Evolutionary conservation across 2,113 vertebrate genomes (phyloP).

Genomic region (Trichomycterus rosablanca): DNA sequence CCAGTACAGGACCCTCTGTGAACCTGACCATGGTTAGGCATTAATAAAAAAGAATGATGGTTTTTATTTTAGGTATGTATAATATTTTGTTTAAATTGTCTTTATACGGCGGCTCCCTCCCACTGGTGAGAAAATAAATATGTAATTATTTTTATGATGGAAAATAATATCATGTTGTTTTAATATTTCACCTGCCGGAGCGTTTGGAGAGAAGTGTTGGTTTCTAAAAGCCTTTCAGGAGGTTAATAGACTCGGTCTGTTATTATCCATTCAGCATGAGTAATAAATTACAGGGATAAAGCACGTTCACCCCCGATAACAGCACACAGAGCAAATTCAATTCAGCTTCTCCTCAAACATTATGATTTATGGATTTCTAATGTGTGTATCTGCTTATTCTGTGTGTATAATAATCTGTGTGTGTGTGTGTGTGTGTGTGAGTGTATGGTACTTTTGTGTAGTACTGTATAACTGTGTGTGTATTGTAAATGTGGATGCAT

Average conservation of each 20-base stretch:
- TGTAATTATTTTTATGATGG: constrained; percentile 74
- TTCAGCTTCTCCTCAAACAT: constrained; percentile 98
- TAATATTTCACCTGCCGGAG: constrained; percentile 77
- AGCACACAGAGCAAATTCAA: constrained; percentile 93
- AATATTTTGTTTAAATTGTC: too few species aligned
- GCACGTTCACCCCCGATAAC: constrained; percentile 85
- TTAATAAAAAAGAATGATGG: too few species aligned
- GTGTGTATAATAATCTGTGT: constrained; percentile 32
- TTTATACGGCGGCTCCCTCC: too few species aligned
- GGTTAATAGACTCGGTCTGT: constrained; percentile 82
- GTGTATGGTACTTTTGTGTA: constrained; percentile 5
- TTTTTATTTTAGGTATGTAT: too few species aligned
- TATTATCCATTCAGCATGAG: constrained; percentile 89
- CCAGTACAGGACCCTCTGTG: too few species aligned
- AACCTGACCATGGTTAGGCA: too few species aligned
- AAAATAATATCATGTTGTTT: constrained; percentile 80
- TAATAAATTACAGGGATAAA: constrained; percentile 90
- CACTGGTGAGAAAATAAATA: too few species aligned
- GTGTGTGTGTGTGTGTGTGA: constrained; percentile 15
- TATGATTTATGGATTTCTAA: constrained; percentile 99
- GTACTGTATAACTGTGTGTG: too few species aligned
- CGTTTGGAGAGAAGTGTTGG: constrained; percentile 73
- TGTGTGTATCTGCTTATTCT: constrained; percentile 71
- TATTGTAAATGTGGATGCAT: too few species aligned
- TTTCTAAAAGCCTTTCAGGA: constrained; percentile 71